phyloP scores from a whole-genome alignment of 2,888 invertebrate genomes.

The Parelbella ahira region DNA sequence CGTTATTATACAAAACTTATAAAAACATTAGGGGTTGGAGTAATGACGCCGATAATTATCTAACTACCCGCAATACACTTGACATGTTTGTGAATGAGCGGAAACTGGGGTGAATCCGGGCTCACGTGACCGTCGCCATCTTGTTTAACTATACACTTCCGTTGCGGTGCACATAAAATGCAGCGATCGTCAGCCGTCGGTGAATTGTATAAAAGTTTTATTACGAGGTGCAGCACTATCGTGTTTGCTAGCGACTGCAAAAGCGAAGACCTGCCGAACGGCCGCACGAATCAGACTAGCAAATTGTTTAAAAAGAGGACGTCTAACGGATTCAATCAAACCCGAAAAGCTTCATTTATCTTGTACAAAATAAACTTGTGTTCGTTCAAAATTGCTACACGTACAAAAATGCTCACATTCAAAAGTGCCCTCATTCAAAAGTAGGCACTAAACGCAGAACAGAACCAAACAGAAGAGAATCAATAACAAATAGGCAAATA shows the following conservation, averaged over 20 bases:
- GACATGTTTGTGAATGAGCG: constrained; percentile 68
- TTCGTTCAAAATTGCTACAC: too few relatives aligned
- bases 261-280: constrained; percentile 21
- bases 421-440: too few relatives aligned
- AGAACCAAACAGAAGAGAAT: too few relatives aligned
- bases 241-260: constrained; percentile 34
- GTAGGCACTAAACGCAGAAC: too few relatives aligned
- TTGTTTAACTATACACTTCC: constrained; percentile 74
- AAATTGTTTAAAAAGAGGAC: constrained; percentile 25
- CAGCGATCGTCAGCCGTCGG: constrained; percentile 55
- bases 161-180: constrained; percentile 47
- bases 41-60: constrained; percentile 64
- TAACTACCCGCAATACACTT: constrained; percentile 71
- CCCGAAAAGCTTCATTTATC: constrained; percentile 1
- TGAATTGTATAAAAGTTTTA: constrained; percentile 40
- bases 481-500: too few relatives aligned
- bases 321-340: constrained; percentile 18
- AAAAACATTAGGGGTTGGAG: constrained; percentile 53
- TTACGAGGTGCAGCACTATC: constrained; percentile 36
- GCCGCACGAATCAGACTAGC: constrained; percentile 15
- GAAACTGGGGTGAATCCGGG: constrained; percentile 75
- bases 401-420: too few relatives aligned
- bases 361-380: too few relatives aligned
- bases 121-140: constrained; percentile 76
- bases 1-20: constrained; percentile 44